Evolutionary conservation across 2,888 invertebrate genomes (phyloP), one percentile per base, ranked within the genome.

Genomic region (Leptinotarsa peninsularis): DNA sequence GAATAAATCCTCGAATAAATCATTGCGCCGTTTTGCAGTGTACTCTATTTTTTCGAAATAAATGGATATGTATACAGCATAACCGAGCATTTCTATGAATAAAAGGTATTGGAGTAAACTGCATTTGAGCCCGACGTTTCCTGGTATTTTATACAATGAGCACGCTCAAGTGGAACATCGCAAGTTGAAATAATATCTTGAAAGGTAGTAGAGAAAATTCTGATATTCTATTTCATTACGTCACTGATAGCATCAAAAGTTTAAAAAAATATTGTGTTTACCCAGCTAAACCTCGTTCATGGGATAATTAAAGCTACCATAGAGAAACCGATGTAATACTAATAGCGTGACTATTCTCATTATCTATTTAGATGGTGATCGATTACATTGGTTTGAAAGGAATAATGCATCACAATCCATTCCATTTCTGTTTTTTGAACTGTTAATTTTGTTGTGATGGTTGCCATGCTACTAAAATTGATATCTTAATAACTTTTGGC

Each of bases 81-180:
- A 52, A 52, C n/a, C 52, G 15, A 52, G 52, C n/a, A 52, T 52
- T 56, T 17, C 10, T 23, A 58, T 58, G 58, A 7, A n/a, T 58
- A 23, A 58, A 63, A 63, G 17, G 63, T n/a, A 33, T 17, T 63
- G 33, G 33, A n/a, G 63, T 63, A 63, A 15, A 63, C 33, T 17
- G 23, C 27, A n/a, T 33, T 63, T 27, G 63, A 63, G 63, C 10
- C n/a, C 33, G 23, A 58, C 58, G 33, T 63, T 70, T 70, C 58
- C 69, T 70, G 27, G 69, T 58, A 58, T 58, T 43, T 43, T 21
- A 70, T 58, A 70, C 69, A 70, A 70, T 70, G 54, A 49, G 43
- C 56, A 70, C 69, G 58, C 54, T 68, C 54, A 56, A 68, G 54
- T 68, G 68, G 69, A 68, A 68, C 69, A 63, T 33, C 33, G 33